phyloP scores from a whole-genome alignment of 2,888 invertebrate species.

The Catonia carolina region DNA sequence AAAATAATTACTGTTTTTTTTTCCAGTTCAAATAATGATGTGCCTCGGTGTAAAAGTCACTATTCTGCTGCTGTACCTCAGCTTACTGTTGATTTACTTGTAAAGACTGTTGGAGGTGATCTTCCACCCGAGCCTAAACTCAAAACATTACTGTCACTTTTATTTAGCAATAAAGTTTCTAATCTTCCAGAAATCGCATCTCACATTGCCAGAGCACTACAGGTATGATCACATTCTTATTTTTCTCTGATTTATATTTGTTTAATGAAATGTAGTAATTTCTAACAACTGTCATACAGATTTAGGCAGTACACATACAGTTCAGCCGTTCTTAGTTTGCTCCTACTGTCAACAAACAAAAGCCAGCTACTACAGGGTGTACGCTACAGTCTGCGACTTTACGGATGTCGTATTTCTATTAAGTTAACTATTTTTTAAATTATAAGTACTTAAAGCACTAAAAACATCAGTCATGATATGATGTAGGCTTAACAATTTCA shows the following conservation, averaged over 20 bases:
- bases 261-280: too few relatives aligned
- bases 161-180: constrained; percentile 6
- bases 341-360: too few relatives aligned
- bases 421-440: too few relatives aligned
- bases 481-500: too few relatives aligned
- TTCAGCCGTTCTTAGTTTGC: too few relatives aligned
- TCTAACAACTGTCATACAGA: too few relatives aligned
- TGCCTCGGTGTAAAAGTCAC: not conserved
- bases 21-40: not conserved
- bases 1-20: not conserved
- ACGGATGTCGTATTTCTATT: too few relatives aligned
- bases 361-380: too few relatives aligned
- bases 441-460: too few relatives aligned
- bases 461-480: too few relatives aligned
- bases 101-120: not conserved
- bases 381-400: too few relatives aligned
- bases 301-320: too few relatives aligned
- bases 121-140: constrained; percentile 19
- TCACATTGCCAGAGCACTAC: constrained; percentile 18
- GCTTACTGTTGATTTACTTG: constrained; percentile 12
- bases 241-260: not conserved
- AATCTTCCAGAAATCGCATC: constrained; percentile 17
- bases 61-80: constrained; percentile 6
- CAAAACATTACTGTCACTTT: constrained; percentile 5
- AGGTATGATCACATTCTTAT: not conserved